A percentile compares a stretch with the other conserved stretches of the same genome.
phyloP scores from a whole-genome alignment of 2,797 vertebrate genomes.

The Natrix natrix region DNA sequence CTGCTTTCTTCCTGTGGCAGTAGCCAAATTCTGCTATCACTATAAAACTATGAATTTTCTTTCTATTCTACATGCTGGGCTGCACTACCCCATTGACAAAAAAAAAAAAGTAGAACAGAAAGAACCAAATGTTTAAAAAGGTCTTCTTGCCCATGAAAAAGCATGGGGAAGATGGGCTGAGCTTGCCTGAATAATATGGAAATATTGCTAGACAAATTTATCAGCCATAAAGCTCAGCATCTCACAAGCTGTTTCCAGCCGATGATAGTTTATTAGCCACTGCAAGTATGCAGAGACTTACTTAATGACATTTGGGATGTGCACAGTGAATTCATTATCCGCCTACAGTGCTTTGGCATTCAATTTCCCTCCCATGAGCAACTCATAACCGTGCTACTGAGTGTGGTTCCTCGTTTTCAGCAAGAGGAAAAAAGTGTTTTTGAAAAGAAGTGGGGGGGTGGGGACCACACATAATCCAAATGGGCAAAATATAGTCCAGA shows the following conservation, averaged over 20 bases:
- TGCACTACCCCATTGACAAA: background rate
- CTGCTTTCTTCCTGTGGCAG: background rate
- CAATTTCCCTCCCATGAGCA: background rate
- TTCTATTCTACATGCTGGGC: background rate
- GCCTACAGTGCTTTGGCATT: conserved; percentile 19
- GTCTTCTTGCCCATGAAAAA: background rate
- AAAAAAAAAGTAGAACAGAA: background rate
- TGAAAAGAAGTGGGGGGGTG: background rate
- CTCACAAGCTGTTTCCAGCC: conserved; percentile 28
- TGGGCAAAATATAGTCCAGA: background rate
- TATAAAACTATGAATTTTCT: background rate
- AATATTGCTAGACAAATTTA: conserved; percentile 23
- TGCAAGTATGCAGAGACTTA: conserved; percentile 26
- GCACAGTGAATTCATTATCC: conserved; percentile 27
- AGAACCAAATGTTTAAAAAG: background rate
- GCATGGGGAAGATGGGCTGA: background rate
- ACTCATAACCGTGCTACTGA: background rate
- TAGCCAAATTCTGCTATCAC: background rate
- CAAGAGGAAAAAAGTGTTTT: background rate
- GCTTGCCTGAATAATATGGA: background rate
- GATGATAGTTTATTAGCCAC: conserved; percentile 33
- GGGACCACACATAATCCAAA: background rate
- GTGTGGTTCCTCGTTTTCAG: background rate
- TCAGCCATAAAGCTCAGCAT: conserved; percentile 19
- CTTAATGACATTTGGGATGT: conserved; percentile 36